A percentile compares a stretch with the other conserved stretches of the same genome.
Evolutionary conservation across 2,888 invertebrate genomes (phyloP).

Genomic region (Nowickia ferox): DNA sequence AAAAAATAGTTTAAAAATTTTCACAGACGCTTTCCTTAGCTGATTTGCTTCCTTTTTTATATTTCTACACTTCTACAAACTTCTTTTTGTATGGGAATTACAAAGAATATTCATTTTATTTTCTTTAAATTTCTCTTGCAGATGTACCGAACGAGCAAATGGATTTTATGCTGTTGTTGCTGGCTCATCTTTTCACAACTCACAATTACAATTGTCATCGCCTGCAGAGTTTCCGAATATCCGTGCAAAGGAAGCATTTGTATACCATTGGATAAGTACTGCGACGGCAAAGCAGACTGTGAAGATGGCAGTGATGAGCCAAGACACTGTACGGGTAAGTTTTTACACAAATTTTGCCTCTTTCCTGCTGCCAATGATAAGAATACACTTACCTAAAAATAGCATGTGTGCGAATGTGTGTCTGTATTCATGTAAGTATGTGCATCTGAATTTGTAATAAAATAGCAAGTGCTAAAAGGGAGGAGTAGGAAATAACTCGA

Average conservation of each 20-base stretch:
- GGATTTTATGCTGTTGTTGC: slow-evolving; percentile 80
- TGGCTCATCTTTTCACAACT: slow-evolving; percentile 81
- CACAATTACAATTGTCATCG: slow-evolving; percentile 80
- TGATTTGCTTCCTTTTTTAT: neutral
- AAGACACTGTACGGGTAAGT: slow-evolving; percentile 88
- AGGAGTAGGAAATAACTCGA: neutral
- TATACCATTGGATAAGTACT: slow-evolving; percentile 92
- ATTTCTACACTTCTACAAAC: neutral
- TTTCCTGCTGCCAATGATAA: no score
- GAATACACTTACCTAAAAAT: no score
- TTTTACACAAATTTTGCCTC: neutral
- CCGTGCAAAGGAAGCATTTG: slow-evolving; percentile 89
- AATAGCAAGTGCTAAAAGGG: neutral
- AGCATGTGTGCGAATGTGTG: no score
- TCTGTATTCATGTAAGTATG: no score
- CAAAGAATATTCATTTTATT: slow-evolving; percentile 13
- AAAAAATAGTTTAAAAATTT: neutral
- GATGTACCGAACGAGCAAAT: slow-evolving; percentile 77
- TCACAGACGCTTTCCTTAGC: neutral
- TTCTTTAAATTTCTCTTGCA: slow-evolving; percentile 69
- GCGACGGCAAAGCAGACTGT: slow-evolving; percentile 93
- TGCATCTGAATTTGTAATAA: neutral
- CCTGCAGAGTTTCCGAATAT: slow-evolving; percentile 91
- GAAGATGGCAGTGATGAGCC: slow-evolving; percentile 94
- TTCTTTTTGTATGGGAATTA: neutral